Conservation (phyloP, 2,888 invertebrate genomes). For the Fragum sueziense region DNA sequence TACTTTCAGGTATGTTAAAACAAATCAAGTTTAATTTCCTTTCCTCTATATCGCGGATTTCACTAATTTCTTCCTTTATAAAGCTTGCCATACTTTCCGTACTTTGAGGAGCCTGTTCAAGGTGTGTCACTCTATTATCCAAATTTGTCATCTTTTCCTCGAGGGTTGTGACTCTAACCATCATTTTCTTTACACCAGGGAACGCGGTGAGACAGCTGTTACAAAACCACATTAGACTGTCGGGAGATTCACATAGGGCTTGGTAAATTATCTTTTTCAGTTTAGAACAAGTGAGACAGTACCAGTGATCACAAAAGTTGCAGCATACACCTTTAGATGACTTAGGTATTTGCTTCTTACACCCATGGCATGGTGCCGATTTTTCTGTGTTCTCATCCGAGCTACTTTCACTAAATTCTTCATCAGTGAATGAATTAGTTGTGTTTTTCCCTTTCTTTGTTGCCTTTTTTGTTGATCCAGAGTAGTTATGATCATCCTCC, state of each 20-base stretch:
- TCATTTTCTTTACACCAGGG: conserved; percentile 4
- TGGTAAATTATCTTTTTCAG: conserved; percentile 1
- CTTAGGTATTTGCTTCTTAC: not conserved
- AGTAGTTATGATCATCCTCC: too few relatives aligned
- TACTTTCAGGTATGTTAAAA: not conserved
- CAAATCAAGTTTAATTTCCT: not conserved
- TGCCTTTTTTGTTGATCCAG: too few relatives aligned
- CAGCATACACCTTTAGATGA: not conserved
- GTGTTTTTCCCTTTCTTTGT: too few relatives aligned
- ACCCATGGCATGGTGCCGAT: not conserved
- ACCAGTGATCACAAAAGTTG: conserved; percentile 4
- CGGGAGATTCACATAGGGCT: not conserved
- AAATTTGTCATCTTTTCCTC: not conserved
- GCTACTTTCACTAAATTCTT: too few relatives aligned
- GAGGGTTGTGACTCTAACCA: not conserved
- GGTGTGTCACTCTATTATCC: not conserved
- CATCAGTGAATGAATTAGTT: too few relatives aligned
- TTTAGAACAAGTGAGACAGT: not conserved
- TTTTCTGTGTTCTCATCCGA: too few relatives aligned
- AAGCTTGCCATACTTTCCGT: not conserved
- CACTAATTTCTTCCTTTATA: not conserved
- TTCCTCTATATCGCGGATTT: not conserved
- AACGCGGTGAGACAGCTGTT: not conserved
- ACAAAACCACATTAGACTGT: conserved; percentile 8
- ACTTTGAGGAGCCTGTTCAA: not conserved